These are phyloP conservation scores for Orchesella flavescens DNA, from an alignment of 2,888 invertebrate genomes.

Conservation along the genomic window DNA sequence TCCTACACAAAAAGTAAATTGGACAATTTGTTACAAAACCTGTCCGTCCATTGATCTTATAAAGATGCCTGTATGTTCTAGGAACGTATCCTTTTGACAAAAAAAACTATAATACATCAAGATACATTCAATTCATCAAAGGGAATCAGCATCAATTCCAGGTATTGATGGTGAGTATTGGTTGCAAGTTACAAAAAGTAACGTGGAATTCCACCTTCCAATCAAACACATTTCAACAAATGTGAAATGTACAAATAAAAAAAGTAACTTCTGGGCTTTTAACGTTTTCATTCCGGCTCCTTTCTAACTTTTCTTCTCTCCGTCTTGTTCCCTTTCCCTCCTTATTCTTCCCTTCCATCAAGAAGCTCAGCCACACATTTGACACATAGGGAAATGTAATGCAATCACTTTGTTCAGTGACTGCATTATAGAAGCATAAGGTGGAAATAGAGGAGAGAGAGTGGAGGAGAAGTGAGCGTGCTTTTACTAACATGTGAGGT, in stretches of 20 bases:
- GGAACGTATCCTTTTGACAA: neutral
- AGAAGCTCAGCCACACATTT: no score
- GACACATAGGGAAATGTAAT: no score
- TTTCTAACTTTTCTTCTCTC: neutral
- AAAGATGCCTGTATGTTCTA: neutral
- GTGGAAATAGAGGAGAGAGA: no score
- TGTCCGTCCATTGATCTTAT: no score
- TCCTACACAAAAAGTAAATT: no score
- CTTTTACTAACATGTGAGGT: slow-evolving; percentile 38
- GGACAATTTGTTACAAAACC: neutral
- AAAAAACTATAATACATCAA: neutral
- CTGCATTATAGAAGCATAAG: no score
- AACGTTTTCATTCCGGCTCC: slow-evolving; percentile 8
- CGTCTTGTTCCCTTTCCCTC: neutral
- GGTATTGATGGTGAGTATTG: neutral
- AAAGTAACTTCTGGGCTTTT: slow-evolving; percentile 13
- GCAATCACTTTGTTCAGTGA: no score
- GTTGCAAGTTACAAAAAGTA: no score
- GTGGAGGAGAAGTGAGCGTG: neutral
- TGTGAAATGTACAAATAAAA: neutral
- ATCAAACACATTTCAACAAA: slow-evolving; percentile 12
- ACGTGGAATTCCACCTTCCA: slow-evolving; percentile 52
- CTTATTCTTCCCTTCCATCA: neutral
- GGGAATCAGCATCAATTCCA: neutral
- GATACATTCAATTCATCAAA: neutral